phyloP scores from a whole-genome alignment of 2,888 invertebrate species.

The Tenodera sinensis region DNA sequence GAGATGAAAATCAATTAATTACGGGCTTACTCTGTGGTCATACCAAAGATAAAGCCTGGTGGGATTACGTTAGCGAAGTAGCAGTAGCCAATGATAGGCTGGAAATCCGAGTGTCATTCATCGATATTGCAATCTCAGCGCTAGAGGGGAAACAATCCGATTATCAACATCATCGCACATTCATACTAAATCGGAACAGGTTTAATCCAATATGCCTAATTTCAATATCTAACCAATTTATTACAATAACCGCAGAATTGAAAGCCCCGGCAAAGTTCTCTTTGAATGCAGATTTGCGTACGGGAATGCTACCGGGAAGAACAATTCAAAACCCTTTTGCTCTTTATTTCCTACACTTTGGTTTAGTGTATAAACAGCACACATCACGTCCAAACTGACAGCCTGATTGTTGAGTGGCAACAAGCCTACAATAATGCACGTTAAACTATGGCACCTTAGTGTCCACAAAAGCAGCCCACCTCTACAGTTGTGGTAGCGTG shows the following conservation, averaged over 20 bases:
- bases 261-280: neutral
- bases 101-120: neutral
- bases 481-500: too few species aligned
- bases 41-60: neutral
- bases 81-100: neutral
- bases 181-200: neutral
- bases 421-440: too few species aligned
- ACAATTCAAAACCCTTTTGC: too few species aligned
- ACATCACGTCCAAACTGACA: too few species aligned
- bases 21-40: neutral
- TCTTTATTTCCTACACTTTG: too few species aligned
- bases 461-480: too few species aligned
- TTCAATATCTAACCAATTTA: neutral
- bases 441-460: too few species aligned
- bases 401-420: too few species aligned
- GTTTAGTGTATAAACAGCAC: too few species aligned
- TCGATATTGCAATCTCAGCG: neutral
- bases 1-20: neutral
- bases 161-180: neutral
- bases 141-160: neutral
- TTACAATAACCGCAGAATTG: neutral
- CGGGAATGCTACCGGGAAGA: neutral
- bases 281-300: neutral
- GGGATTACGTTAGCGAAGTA: neutral
- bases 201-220: neutral